Base-by-base conservation (phyloP, 1,140 invertebrate genomes). In the Metaphire vulgaris region DNA sequence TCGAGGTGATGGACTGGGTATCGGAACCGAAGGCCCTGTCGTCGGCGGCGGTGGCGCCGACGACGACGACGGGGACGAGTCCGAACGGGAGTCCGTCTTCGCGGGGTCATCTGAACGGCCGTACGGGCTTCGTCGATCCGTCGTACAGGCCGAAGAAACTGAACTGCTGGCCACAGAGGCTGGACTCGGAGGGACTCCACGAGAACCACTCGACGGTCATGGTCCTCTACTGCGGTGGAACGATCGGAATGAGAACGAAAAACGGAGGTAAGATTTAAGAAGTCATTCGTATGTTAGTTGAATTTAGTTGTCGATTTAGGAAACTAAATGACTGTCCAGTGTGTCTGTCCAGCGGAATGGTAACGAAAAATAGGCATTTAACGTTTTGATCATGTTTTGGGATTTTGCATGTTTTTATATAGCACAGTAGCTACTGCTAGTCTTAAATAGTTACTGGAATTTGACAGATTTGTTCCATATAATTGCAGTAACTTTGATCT, bases 211-310 rank as follows among this genome's bases (percentile, higher is more conserved):
- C 33, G 1, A 31, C 33, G 26, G 69, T 78, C 26, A 29, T 78
- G 16, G 77, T 78, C 28, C 69, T 78, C 30, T 78, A 78, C 69
- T 56, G 64, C 30, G 77, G 77, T 0, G 77, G 77, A 21, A 78
- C 77, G 0, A 78, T 78, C 65, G 77, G 77, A 21, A 78, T 78
- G 77, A 71, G 72, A 34, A 72, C n/a, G 16, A 76, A 68, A 71
- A 41, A 78, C 64, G 77, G 77, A 76, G 77, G 69, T 72, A 28
- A 32, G 31, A 56, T 41, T n/a, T 29, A 68, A 14, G 1, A 68
- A 66, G 21, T 68, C 12, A 68, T 12, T 6, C n/a, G n/a, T n/a
- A n/a, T n/a, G n/a, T 65, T 15, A 65, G 64, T 65, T 15, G 15
- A 65, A 65, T 65, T n/a, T n/a, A 65, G n/a, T 65, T n/a, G 64